Base-by-base conservation (phyloP, 2,113 vertebrate genomes). In the Thomomys bottae region DNA sequence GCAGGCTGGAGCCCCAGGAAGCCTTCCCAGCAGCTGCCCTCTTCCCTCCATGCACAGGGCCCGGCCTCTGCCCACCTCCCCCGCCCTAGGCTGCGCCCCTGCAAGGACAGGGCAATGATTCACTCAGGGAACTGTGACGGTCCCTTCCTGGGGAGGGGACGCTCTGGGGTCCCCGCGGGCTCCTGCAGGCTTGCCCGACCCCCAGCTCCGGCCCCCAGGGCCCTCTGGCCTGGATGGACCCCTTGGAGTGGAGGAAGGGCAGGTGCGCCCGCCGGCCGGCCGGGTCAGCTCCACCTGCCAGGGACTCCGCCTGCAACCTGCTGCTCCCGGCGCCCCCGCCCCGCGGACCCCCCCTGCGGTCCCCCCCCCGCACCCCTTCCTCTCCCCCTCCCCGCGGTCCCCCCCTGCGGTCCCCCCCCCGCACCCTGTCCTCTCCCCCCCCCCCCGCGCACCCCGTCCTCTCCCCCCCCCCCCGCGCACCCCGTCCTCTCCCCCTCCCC, bases 31-130 rank as follows among this genome's bases (percentile, higher is more conserved):
- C 49, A 6, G 40, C 42, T 32, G 30, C 57, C 49, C 79, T 68
- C 20, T 32, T 28, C n/a, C 32, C 24, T 42, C 8, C 45, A 11
- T 12, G 9, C 45, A 49, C 45, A 49, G 45, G 45, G 45, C 45
- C 45, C 45, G n/a, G n/a, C n/a, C n/a, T n/a, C n/a, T n/a, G n/a
- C n/a, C 45, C 45, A 49, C 45, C 45, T 49, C 45, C 45, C 45
- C 8, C 14, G 45, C 45, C 45, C 45, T 12, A 49, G 45, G 45
- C 67, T 0, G 92, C 79, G 70, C 94, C 96, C 95, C 95, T 92
- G 93, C 92, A 94, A 96, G 80, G 72, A 81, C 88, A 45, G 96
- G 96, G 94, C 90, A 94, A 80, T 97, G 96, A 96, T 96, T 96
- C 96, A 96, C 93, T 79, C 82, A 30, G 93, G 92, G 92, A 92